phyloP scores from a whole-genome alignment of 2,113 vertebrate genomes.

The Rhinolophus ferrumequinum region DNA sequence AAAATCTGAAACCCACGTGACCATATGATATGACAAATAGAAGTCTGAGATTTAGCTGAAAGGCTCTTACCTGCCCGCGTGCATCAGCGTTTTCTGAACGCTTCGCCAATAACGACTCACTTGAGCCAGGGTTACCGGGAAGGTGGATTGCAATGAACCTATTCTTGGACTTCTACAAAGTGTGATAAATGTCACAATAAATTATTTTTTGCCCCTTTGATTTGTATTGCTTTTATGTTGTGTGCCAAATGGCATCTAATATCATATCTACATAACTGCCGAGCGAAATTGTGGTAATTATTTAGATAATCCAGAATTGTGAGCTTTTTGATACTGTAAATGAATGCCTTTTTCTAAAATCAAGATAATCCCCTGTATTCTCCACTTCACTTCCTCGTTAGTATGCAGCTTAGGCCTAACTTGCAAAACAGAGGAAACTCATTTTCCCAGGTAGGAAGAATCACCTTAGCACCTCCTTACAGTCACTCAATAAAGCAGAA shows the following conservation, averaged over 20 bases:
- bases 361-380: not conserved
- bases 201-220: not conserved
- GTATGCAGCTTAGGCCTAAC: not conserved
- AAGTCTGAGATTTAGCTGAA: not conserved
- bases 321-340: not conserved
- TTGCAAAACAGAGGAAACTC: not conserved
- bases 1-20: not conserved
- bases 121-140: not conserved
- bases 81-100: not conserved
- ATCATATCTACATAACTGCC: not conserved
- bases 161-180: not conserved
- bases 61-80: not conserved
- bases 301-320: not conserved
- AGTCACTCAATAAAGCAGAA: not conserved
- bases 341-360: constrained; percentile 8
- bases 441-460: not conserved
- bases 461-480: too few species aligned
- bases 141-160: not conserved
- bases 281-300: not conserved
- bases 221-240: not conserved
- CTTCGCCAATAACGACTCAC: not conserved
- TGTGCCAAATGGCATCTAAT: not conserved
- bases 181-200: not conserved
- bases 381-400: not conserved
- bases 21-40: not conserved